Percentiles rank a stretch among this genome's conserved stretches.
Conservation (phyloP, 2,888 invertebrate species). For the Nemoura dubitans region DNA sequence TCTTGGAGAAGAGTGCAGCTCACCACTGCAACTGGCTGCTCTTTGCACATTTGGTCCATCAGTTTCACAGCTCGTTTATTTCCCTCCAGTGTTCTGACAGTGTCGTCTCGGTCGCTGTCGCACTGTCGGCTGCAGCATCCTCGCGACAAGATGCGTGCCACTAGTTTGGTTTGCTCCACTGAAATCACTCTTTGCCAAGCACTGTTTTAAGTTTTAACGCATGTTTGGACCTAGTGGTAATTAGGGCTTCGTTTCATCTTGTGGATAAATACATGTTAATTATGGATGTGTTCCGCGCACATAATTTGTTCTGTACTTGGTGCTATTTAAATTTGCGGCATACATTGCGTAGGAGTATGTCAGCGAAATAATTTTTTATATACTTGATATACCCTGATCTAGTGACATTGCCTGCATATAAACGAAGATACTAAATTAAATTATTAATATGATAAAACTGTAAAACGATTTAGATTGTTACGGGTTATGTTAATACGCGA, state of each 20-base stretch:
- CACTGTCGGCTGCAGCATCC: not conserved
- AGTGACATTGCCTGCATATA: too few relatives aligned
- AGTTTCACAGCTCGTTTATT: not conserved
- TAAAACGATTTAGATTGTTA: not conserved
- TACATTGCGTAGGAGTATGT: not conserved
- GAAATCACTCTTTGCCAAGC: not conserved
- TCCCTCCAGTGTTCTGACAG: too few relatives aligned
- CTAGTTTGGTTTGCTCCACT: not conserved
- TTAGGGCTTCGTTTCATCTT: not conserved
- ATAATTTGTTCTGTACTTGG: not conserved
- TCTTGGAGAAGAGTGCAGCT: not conserved
- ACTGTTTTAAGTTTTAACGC: not conserved
- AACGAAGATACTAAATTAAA: not conserved
- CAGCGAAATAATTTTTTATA: too few relatives aligned
- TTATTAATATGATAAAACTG: not conserved
- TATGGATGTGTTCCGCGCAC: not conserved
- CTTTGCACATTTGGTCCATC: not conserved
- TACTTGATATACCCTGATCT: too few relatives aligned
- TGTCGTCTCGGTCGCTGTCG: too few relatives aligned
- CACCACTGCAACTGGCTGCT: not conserved
- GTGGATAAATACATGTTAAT: not conserved
- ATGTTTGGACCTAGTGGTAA: not conserved
- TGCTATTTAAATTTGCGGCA: not conserved
- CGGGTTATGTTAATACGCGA: not conserved
- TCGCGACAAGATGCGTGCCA: not conserved